Conservation (phyloP, 2,113 vertebrate species). For the Perca fluviatilis region DNA sequence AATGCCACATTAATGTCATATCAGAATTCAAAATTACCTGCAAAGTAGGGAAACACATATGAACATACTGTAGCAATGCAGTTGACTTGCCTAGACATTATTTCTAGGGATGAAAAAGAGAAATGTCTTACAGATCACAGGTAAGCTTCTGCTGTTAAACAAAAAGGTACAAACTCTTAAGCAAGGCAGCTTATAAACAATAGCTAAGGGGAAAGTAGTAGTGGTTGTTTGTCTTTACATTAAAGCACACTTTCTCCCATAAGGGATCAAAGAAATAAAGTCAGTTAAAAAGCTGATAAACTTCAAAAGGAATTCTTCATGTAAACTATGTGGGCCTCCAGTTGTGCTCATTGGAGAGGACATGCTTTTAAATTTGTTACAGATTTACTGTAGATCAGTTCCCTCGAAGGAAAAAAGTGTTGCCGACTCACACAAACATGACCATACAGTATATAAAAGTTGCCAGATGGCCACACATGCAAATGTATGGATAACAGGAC, state of each 20-base stretch:
- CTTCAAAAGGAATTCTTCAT: constrained; percentile 52
- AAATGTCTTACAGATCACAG: not conserved
- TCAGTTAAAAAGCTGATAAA: constrained; percentile 56
- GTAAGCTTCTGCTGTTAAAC: not conserved
- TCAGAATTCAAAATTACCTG: not conserved
- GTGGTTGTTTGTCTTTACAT: not conserved
- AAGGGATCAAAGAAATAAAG: constrained; percentile 45
- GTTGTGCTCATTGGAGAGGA: constrained; percentile 16
- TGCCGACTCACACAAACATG: constrained; percentile 1
- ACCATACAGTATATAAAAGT: not conserved
- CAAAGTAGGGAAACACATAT: not conserved
- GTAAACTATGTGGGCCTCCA: constrained; percentile 36
- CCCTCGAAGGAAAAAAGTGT: not conserved
- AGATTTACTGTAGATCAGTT: constrained; percentile 35
- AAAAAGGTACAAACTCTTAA: not conserved
- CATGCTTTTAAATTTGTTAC: constrained; percentile 41
- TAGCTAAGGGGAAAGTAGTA: not conserved
- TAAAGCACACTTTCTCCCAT: constrained; percentile 6
- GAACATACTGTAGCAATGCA: not conserved
- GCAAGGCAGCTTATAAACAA: constrained; percentile 7
- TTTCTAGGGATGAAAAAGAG: not conserved
- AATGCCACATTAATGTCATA: not conserved
- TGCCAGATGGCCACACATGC: not conserved
- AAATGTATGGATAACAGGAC: not conserved
- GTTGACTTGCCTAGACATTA: not conserved